These are phyloP conservation scores for Trialeurodes vaporariorum DNA, from an alignment of 1,140 invertebrate genomes.

Conservation along the genomic window DNA sequence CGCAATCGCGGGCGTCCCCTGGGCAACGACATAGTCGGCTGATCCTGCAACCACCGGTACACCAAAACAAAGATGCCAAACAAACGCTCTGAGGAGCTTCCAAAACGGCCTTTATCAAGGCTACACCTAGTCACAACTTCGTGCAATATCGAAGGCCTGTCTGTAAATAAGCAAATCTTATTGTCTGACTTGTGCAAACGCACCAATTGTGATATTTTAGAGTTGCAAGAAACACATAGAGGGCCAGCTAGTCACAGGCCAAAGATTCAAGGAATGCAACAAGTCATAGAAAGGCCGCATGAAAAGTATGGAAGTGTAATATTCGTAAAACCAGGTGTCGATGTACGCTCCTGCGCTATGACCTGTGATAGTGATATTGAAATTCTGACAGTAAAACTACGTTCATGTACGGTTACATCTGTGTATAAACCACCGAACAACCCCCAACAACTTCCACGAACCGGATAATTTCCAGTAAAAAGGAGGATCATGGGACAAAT, in stretches of 20 bases:
- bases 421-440: conserved; percentile 13
- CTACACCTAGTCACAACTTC: conserved; percentile 1
- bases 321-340: conserved; percentile 11
- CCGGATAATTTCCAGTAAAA: too few species aligned
- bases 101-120: conserved; percentile 6
- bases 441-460: too few species aligned
- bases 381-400: conserved; percentile 9
- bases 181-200: conserved; percentile 6
- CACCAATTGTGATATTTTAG: conserved; percentile 3
- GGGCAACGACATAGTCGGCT: too few species aligned
- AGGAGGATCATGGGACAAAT: too few species aligned
- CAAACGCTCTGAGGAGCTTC: neutral
- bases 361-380: conserved; percentile 10
- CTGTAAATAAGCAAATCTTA: conserved; percentile 5
- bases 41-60: conserved; percentile 1
- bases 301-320: conserved; percentile 10
- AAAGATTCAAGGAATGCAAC: conserved; percentile 11
- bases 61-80: conserved; percentile 4
- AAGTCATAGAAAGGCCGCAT: conserved; percentile 9
- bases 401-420: conserved; percentile 7
- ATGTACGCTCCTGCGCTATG: conserved; percentile 4
- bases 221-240: conserved; percentile 13
- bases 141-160: conserved; percentile 12
- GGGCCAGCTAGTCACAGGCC: conserved; percentile 4
- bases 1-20: too few species aligned